A percentile compares a stretch with the other conserved stretches of the same genome.
These are phyloP conservation scores for Eupithecia abbreviata DNA, from an alignment of 2,888 invertebrate genomes.

Conservation along the genomic window DNA sequence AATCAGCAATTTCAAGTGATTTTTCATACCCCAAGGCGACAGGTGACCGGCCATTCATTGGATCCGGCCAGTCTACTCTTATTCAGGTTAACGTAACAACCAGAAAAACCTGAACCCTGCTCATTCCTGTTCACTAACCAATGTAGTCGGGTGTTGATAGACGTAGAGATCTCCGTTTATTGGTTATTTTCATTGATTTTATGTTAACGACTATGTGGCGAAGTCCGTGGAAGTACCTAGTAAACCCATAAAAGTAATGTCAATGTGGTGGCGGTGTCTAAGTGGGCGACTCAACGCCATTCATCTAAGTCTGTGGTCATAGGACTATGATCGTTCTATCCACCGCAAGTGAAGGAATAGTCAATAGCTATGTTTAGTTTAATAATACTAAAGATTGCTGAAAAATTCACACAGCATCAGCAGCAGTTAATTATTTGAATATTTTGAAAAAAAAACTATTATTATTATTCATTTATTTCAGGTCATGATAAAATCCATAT, in stretches of 20 bases:
- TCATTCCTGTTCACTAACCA: constrained; percentile 18
- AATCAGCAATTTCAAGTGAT: constrained; percentile 27
- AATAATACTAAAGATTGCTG: too few species aligned
- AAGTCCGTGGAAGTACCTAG: constrained; percentile 43
- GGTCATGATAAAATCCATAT: too few species aligned
- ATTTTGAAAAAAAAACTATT: too few species aligned
- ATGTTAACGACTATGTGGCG: constrained; percentile 52
- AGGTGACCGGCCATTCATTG: constrained; percentile 35
- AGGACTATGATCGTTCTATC: neutral
- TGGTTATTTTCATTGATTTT: constrained; percentile 48
- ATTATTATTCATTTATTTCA: too few species aligned
- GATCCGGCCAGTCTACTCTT: constrained; percentile 45
- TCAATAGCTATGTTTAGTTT: too few species aligned
- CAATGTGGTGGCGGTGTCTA: constrained; percentile 2
- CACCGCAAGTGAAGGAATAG: neutral
- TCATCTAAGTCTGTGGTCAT: neutral
- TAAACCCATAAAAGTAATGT: constrained; percentile 43
- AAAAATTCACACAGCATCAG: too few species aligned
- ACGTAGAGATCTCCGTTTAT: constrained; percentile 24
- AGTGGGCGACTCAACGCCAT: neutral
- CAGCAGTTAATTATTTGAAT: too few species aligned
- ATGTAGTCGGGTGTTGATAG: neutral
- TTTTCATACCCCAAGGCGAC: constrained; percentile 38
- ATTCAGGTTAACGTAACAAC: constrained; percentile 49
- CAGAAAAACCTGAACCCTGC: constrained; percentile 40